Base-by-base conservation (phyloP, 64 coral and sea anemone genomes). In the Dendrophyllia cribrosa region DNA sequence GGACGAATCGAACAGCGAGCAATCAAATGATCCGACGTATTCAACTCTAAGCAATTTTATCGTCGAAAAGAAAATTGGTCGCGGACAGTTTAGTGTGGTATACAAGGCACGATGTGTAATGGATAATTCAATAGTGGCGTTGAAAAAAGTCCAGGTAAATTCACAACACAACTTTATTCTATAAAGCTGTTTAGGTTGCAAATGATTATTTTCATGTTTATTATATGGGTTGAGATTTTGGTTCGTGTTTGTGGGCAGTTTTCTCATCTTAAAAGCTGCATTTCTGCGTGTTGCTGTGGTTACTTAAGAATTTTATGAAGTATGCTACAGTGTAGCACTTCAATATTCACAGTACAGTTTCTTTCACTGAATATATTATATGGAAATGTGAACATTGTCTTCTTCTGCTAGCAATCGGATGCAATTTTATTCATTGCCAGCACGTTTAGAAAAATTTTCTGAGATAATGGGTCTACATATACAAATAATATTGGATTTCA, bases 101-200 rank as follows among this genome's bases (percentile, higher is more conserved):
- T 99, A 99, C 64, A 93, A 75, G 58, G 97, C 97, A 1, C 76
- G 83, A 68, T 96, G 97, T 74, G 34, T 89, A 0, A 70, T 84
- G 2, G 73, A 96, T 53, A 88, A 96, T 67, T 85, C 86, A 9
- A 93, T 93, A 51, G 91, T 96, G 3, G 97, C 97, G 5, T 72
- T 99, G 24, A 99, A 99, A 34, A 99, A 99, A 96, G 92, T 99
- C 16, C 97, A 99, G 94, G 97, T 99, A 79, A 92, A 23, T 48
- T 88, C 12, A 34, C 34, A 34, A 34, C 34, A 34, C 34, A 34
- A 34, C 34, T 34, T 34, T 34, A 34, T 34, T 34, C 34, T 34
- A 34, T 34, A 34, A 34, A 34, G 34, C 34, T 34, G 34, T 34
- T 34, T 34, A 2, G 34, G 2, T 34, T 34, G 34, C 2, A 34